Base-by-base conservation (phyloP, 2,797 vertebrate genomes). In the Myotis planiceps region DNA sequence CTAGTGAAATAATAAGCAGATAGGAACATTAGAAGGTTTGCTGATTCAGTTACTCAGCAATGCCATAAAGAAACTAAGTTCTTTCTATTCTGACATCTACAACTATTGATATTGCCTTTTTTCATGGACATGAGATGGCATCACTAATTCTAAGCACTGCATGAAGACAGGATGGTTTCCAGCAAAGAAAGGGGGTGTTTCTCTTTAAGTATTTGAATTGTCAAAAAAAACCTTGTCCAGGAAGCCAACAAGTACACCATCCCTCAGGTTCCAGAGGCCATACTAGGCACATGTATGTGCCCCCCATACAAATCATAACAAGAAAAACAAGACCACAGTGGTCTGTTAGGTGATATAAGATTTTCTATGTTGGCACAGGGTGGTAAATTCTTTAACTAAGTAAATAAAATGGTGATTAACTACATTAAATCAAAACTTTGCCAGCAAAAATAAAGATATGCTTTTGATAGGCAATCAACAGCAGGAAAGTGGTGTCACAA, bases 241-340 rank as follows among this genome's bases (percentile, higher is more conserved):
- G 32, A 75, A 60, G n/a, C 13, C 39, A 15, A 32, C 4, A 2
- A 74, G 19, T 8, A 82, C 0, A 45, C 23, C 49, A 15, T 32
- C 7, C 39, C 6, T 42, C 1, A 51, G 13, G 7, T 45, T 81
- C 6, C 7, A 53, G 25, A 58, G 29, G 14, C 0, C 16, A 16
- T 9, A 18, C 27, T 1, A 23, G 3, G 1, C 19, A 23, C 23
- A 37, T 1, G 1, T 2, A 1, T 27, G 1, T 0, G 58, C 3
- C 12, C 6, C 9, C 0, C 0, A 9, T 15, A n/a, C 0, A 18
- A 14, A 39, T 47, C 4, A 66, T 9, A 85, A 84, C 47, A 42
- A 63, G 21, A 5, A 88, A 15, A 84, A n/a, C 18, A 49, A 82
- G 14, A 42, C 6, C 18, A 25, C 5, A 27, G 5, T 13, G 6